Base-by-base conservation (phyloP, 2,797 vertebrate genomes). In the Enteromius anoplus region DNA sequence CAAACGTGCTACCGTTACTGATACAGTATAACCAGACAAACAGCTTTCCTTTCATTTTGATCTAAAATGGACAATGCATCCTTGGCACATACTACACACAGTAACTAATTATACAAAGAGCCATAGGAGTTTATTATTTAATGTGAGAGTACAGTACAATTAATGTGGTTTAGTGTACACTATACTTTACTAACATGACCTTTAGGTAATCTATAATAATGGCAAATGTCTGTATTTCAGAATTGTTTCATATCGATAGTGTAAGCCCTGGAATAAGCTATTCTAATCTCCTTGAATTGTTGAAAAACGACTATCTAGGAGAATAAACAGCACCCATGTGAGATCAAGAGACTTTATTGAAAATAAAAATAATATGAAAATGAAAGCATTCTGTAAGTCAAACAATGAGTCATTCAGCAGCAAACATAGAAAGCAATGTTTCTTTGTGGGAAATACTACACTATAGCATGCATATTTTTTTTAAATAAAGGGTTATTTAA, bases 261-360 rank as follows among this genome's bases (percentile, higher is more conserved):
- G 14, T 10, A 1, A 29, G 15, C 40, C 14, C 2, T 70, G 6
- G 37, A 47, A 45, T 42, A 45, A 45, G 12, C 68, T 45, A 26
- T 26, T 45, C 26, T 17, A 70, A 70, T 42, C 11, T 42, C 3
- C 8, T 70, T 4, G 49, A 8, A 53, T 29, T 32, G 32, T 14
- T 73, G 8, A 34, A 53, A 32, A 53, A 53, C 32, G 0, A 53
- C 23, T 40, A 4, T 40, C 1, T 26, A 55, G 8, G 8, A 29
- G 42, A 42, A 58, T 10, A 26, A 76, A 76, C 3, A 14, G 11
- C 29, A 42, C 12, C 53, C 21, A 62, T 60, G 14, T 42, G 34
- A 76, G 73, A 26, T 76, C n/a, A 29, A 76, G n/a, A 60, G 37
- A 76, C n/a, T 76, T 76, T 76, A 76, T 62, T 76, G n/a, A 62